Evolutionary conservation across 2,888 invertebrate genomes (phyloP).

Genomic region (Pecten maximus): DNA sequence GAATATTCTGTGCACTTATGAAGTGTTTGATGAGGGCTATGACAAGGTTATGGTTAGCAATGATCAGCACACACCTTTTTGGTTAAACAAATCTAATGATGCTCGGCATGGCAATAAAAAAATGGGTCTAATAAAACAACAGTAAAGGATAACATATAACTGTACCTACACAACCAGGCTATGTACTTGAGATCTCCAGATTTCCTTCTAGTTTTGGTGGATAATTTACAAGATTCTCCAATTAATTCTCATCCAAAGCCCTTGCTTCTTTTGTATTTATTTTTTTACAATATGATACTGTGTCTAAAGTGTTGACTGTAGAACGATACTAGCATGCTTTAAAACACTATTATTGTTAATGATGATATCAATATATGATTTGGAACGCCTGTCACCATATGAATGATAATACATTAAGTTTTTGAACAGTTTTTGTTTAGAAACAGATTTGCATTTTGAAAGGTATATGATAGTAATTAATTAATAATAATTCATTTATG

Average conservation of each 20-base stretch:
- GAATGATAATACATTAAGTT: no score
- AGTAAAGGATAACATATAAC: background rate
- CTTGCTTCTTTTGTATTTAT: background rate
- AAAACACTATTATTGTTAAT: no score
- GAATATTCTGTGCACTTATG: background rate
- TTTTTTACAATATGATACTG: no score
- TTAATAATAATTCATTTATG: no score
- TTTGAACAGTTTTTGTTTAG: no score
- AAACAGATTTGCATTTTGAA: no score
- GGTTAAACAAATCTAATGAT: background rate
- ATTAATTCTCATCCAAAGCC: background rate
- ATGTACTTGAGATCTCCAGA: background rate
- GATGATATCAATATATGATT: no score
- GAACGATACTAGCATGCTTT: background rate
- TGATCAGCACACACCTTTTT: background rate
- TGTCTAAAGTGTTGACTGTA: no score
- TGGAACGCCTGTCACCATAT: no score
- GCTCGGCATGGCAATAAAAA: background rate
- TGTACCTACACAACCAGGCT: background rate
- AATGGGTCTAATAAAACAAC: background rate
- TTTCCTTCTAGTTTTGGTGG: background rate
- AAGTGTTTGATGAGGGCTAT: background rate
- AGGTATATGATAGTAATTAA: no score
- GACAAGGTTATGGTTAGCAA: background rate
- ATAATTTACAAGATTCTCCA: background rate